Evolutionary conservation across 1,140 invertebrate genomes (phyloP).

Genomic region (Brachionus asplanchnoidis): DNA sequence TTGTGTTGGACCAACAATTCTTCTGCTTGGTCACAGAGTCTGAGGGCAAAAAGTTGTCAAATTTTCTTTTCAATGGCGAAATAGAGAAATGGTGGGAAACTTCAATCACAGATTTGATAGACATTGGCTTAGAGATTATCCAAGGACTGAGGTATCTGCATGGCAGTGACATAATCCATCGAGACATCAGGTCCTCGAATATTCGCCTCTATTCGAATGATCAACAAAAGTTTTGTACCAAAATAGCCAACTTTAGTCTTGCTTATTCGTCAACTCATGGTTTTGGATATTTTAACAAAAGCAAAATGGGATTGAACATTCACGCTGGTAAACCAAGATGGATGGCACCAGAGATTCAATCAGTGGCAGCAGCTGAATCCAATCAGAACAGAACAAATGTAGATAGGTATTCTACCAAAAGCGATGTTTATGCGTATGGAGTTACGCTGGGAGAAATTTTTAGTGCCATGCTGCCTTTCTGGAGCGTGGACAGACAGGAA

Average conservation of each 20-base stretch:
- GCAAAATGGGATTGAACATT: not conserved
- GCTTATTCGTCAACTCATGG: not conserved
- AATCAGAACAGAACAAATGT: not conserved
- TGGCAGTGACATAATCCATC: not conserved
- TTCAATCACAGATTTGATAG: not conserved
- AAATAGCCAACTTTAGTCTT: not conserved
- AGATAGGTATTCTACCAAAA: not conserved
- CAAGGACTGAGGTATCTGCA: not conserved
- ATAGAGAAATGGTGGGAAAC: not conserved
- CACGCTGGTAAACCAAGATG: constrained; percentile 14
- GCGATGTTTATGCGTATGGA: constrained; percentile 14
- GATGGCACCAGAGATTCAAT: constrained; percentile 7
- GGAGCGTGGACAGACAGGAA: not conserved
- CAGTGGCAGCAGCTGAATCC: not conserved
- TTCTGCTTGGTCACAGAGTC: not conserved
- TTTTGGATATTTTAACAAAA: not conserved
- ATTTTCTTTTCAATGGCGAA: not conserved
- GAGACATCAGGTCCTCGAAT: not conserved
- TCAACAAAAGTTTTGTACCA: not conserved
- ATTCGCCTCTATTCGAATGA: not conserved
- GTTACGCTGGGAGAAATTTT: not conserved
- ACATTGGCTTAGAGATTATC: not conserved
- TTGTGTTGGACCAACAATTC: not conserved
- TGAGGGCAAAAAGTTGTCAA: not conserved
- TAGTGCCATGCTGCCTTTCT: not conserved